Evolutionary conservation across 2,888 invertebrate genomes (phyloP), one percentile per base, ranked within the genome.

Genomic region (Drosophila nigricruria): DNA sequence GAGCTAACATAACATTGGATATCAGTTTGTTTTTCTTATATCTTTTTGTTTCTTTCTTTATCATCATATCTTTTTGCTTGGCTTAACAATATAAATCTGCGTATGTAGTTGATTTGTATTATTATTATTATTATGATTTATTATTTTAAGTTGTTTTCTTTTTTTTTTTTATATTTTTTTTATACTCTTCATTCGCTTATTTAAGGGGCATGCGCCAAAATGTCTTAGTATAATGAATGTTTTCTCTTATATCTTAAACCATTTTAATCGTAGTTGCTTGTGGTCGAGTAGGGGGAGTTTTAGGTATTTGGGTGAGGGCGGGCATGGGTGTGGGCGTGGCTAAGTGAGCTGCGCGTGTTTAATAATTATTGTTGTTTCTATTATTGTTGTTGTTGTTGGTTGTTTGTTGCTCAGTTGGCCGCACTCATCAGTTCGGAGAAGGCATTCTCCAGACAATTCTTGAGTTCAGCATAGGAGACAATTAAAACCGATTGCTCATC

Each of bases 401-500:
- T 52, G 5, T 16, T 5, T 25, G 60, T 53, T 52, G 61, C 89
- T 91, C 91, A 92, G 82, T 92, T 90, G 76, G 92, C 90, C 60
- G 92, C 90, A 80, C 87, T 91, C 90, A 92, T 78, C 82, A 97
- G 94, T 93, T 99, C 98, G 58, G 95, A 95, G 94, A 98, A 98
- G 47, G 98, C 97, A 91, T 96, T 96, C 92, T 98, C 98, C 90
- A 99, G 95, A 94, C 98, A 98, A 91, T 97, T 97, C 93, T 98
- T 98, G 90, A 99, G 94, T 93, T 99, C 99, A 25, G 97, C 96
- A 93, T 97, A 99, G 72, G 97, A 97, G 73, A 99, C 98, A 74
- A 99, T 97, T 85, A 99, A 94, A 73, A 99, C 96, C 93, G 98
- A 99, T 93, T 98, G 98, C 93, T 98, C 98, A 93, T 99, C 99